phyloP scores from a whole-genome alignment of 2,113 vertebrate genomes.

The Thamnaconus septentrionalis region DNA sequence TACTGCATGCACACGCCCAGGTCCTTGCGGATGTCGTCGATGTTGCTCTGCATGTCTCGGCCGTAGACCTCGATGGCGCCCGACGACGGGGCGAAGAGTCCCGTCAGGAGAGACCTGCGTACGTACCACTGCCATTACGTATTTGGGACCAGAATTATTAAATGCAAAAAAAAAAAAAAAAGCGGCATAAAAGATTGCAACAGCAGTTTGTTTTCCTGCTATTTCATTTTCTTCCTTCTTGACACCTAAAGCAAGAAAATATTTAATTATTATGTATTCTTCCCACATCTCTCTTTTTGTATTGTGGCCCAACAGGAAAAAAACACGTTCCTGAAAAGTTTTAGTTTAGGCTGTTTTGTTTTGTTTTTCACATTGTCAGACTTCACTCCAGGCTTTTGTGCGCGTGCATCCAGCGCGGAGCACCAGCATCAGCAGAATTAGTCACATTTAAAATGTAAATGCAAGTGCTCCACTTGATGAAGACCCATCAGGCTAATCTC shows the following conservation, averaged over 20 bases:
- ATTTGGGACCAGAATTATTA: too few relatives aligned
- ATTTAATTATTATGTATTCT: too few relatives aligned
- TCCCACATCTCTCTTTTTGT: too few relatives aligned
- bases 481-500: constrained; percentile 39
- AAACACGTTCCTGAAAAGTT: too few relatives aligned
- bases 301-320: too few relatives aligned
- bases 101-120: constrained; percentile 91
- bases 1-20: constrained; percentile 98
- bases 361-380: too few relatives aligned
- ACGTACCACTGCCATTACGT: constrained; percentile 2
- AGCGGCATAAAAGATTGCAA: too few relatives aligned
- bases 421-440: constrained; percentile 47
- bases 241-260: too few relatives aligned
- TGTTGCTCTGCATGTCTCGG: constrained; percentile 83
- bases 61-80: constrained; percentile 90
- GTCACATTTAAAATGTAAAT: constrained; percentile 63
- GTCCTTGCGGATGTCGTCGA: constrained; percentile 80
- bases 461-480: constrained; percentile 52
- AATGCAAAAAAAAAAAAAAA: too few relatives aligned
- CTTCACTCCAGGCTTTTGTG: constrained; percentile 13
- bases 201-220: not conserved
- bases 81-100: constrained; percentile 84
- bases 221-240: constrained; percentile 2
- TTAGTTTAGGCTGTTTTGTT: too few relatives aligned
- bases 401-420: constrained; percentile 6